phyloP scores from a whole-genome alignment of 1,140 invertebrate species.

The Cherax quadricarinatus region DNA sequence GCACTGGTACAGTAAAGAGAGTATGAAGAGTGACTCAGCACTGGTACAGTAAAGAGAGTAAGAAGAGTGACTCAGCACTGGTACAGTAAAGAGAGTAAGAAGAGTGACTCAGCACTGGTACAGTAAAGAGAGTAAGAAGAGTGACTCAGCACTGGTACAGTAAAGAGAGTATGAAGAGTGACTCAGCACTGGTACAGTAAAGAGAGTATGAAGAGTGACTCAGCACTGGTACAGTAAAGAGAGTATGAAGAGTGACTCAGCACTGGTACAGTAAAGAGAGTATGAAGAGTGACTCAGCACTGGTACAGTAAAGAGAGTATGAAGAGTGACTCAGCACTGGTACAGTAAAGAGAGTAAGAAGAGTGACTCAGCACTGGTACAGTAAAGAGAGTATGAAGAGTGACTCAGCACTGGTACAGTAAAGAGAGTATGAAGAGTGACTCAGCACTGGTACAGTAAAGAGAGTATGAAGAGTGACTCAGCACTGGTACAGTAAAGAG shows the following conservation, averaged over 20 bases:
- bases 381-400: not conserved
- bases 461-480: not conserved
- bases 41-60: too few species aligned
- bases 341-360: too few species aligned
- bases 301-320: too few species aligned
- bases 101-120: not conserved
- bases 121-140: too few species aligned
- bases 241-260: not conserved
- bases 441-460: too few species aligned
- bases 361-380: not conserved
- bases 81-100: too few species aligned
- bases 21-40: not conserved
- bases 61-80: not conserved
- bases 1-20: too few species aligned
- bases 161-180: not conserved
- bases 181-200: too few species aligned
- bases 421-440: not conserved
- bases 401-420: too few species aligned
- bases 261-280: too few species aligned
- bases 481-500: too few species aligned
- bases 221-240: too few species aligned
- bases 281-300: not conserved
- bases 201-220: not conserved
- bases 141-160: not conserved
- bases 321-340: not conserved